A percentile compares a stretch with the other conserved stretches of the same genome.
phyloP scores from a whole-genome alignment of 2,797 vertebrate species.

The Ispidina lecontei region DNA sequence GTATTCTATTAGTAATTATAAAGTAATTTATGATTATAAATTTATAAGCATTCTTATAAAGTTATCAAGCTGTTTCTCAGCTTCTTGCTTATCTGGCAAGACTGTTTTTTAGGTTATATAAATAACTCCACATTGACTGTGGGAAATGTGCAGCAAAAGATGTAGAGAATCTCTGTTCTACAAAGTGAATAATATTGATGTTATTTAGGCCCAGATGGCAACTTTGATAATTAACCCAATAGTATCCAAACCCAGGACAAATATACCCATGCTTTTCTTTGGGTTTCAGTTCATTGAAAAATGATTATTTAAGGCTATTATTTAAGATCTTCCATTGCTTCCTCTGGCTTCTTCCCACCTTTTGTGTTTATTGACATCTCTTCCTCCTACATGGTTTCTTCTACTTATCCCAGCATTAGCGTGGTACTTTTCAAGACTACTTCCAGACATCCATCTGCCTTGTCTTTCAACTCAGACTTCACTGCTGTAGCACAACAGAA shows the following conservation, averaged over 20 bases:
- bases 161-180: neutral
- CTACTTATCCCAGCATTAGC: neutral
- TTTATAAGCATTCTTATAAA: neutral
- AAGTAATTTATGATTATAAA: no score
- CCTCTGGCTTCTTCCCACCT: neutral
- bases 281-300: neutral
- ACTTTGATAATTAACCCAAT: neutral
- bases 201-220: neutral
- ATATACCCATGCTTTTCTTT: neutral
- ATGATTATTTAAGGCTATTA: neutral
- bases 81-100: neutral
- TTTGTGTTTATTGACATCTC: neutral
- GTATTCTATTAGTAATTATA: neutral
- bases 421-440: neutral
- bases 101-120: neutral
- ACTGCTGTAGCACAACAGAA: neutral
- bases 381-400: neutral
- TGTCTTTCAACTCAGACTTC: neutral
- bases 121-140: neutral
- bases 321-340: neutral
- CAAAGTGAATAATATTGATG: neutral
- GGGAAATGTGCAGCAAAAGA: neutral
- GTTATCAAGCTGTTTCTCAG: neutral
- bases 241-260: neutral
- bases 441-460: neutral